Evolutionary conservation across 1,140 invertebrate genomes (phyloP), one percentile per base, ranked within the genome.

Genomic region (Palaemon carinicauda): DNA sequence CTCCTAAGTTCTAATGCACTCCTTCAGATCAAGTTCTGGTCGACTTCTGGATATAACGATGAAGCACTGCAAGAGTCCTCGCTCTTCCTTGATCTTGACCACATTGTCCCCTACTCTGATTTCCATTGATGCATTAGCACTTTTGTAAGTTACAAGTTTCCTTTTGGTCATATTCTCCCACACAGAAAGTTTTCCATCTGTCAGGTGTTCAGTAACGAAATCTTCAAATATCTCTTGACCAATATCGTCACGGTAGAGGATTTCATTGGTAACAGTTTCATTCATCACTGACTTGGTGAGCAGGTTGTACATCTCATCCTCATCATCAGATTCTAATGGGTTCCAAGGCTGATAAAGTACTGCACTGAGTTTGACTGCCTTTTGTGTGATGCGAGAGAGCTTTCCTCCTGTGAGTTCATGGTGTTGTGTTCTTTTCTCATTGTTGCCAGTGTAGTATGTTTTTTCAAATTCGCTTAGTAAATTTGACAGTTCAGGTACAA

Each of bases 221-320:
- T n/a, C n/a, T n/a, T n/a, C n/a, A n/a, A n/a, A n/a, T n/a, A n/a
- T n/a, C n/a, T 52, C 33, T n/a, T n/a, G n/a, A 1, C 80, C 80
- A 65, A 81, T 69, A 19, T 81, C 15, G 31, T 86, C 74, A 56
- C 83, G 74, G 4, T 54, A 14, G 5, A 80, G 12, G 31, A 86
- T 86, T 51, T 80, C 83, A 7, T 86, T 52, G 51, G 41, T 3
- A 12, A 81, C 74, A 14, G 7, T 86, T 60, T 86, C 83, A 86
- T 56, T 86, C 56, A 80, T 80, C 29, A 87, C 84, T 87, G 24
- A 21, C 31, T 80, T 81, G 52, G 84, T 87, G 12, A 81, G 84
- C 1, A 87, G 31, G 56, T 87, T 87, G 84, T 87, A 87, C 5
- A 87, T 41, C n/a, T n/a, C n/a, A n/a, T n/a, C n/a, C n/a, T n/a